Conservation (phyloP, 1,140 invertebrate species). For the Marisa cornuarietis region DNA sequence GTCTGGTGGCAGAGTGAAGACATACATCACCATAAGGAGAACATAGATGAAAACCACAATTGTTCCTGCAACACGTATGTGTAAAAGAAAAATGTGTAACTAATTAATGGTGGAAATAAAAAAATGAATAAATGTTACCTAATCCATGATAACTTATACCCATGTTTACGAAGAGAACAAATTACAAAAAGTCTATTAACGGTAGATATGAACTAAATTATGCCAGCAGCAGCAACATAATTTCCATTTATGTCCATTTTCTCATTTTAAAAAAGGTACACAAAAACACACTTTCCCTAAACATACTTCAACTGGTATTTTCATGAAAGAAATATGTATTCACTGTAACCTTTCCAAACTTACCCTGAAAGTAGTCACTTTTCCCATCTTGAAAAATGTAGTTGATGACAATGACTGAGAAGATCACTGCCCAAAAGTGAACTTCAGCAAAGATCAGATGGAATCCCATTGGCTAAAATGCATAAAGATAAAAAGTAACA, state of each 20-base stretch:
- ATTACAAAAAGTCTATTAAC: no score
- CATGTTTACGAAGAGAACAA: no score
- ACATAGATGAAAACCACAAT: conserved; percentile 57
- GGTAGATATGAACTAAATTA: no score
- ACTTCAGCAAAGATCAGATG: conserved; percentile 57
- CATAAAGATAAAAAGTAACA: conserved; percentile 7
- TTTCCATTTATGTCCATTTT: no score
- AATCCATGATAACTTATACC: no score
- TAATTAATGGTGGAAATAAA: not conserved
- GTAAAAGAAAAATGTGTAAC: not conserved
- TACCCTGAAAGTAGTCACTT: conserved; percentile 64
- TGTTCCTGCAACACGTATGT: conserved; percentile 43
- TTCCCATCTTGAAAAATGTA: conserved; percentile 63
- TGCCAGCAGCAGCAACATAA: no score
- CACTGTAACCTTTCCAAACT: not conserved
- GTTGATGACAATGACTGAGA: conserved; percentile 61
- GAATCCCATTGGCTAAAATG: conserved; percentile 57
- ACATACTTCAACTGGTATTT: not conserved
- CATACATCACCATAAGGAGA: conserved; percentile 59
- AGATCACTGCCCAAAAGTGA: conserved; percentile 59
- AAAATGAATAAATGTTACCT: no score
- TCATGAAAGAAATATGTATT: not conserved
- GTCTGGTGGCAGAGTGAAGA: conserved; percentile 52
- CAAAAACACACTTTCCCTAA: not conserved
- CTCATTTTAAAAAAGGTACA: conserved; percentile 1